Conservation (phyloP, 1,140 invertebrate species). For the Riptortus pedestris region DNA sequence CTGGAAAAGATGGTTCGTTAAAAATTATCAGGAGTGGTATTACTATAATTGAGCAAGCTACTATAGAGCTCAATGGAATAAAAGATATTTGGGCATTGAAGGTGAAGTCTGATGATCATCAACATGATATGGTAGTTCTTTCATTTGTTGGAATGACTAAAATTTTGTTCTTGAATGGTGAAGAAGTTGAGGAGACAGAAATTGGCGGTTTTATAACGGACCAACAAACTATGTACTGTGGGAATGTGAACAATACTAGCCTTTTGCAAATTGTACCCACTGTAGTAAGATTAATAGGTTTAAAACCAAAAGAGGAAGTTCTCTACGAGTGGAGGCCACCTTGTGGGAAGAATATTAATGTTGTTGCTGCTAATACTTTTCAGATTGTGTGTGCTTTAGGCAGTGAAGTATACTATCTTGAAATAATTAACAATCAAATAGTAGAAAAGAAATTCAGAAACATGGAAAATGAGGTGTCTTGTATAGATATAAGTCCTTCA, state of each 20-base stretch:
- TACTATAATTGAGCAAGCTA: constrained; percentile 94
- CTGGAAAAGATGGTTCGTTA: constrained; percentile 91
- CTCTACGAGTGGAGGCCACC: constrained; percentile 68
- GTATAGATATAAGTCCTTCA: constrained; percentile 85
- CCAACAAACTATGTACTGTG: constrained; percentile 85
- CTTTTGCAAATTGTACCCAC: constrained; percentile 72
- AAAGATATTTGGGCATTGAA: constrained; percentile 94
- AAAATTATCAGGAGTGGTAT: constrained; percentile 95
- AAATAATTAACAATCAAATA: constrained; percentile 58
- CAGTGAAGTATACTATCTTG: constrained; percentile 78
- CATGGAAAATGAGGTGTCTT: constrained; percentile 89
- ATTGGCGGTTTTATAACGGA: constrained; percentile 77
- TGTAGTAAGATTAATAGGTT: constrained; percentile 55
- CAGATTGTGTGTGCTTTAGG: constrained; percentile 85
- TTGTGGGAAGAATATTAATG: constrained; percentile 65
- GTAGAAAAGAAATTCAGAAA: constrained; percentile 51
- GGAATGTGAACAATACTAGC: constrained; percentile 75
- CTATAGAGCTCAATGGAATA: constrained; percentile 90
- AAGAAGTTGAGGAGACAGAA: constrained; percentile 83
- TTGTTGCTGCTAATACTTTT: constrained; percentile 70
- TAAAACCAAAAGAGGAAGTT: constrained; percentile 48
- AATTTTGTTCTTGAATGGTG: constrained; percentile 31
- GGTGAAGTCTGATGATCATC: constrained; percentile 45
- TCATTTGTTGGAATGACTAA: constrained; percentile 88
- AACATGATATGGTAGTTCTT: constrained; percentile 82